Evolutionary conservation across 2,888 invertebrate genomes (phyloP), one percentile per base, ranked within the genome.

Genomic region (Acleris emargana): DNA sequence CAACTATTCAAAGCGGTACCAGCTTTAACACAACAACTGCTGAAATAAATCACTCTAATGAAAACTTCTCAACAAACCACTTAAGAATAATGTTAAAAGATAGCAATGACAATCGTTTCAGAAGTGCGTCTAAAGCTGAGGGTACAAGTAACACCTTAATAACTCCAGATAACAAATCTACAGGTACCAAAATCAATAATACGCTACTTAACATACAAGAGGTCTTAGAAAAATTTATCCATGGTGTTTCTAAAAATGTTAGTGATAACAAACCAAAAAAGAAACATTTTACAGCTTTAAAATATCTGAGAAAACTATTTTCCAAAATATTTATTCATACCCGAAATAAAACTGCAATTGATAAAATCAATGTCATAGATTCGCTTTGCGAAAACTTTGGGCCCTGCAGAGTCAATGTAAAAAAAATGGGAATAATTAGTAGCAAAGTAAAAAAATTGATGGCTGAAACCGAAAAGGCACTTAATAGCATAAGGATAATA

Each of bases 401-500:
- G 1, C 75, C 81, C 0, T 89, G 87, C 68, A 75, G 73, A 59
- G 55, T 79, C 5, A 76, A 76, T 7, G 55, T 68, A 20, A 76
- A 71, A 17, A 77, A 80, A 28, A 82, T 72, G 70, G 49, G 63
- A 45, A 22, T 73, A n/a, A 66, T 90, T 9, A 75, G 77, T 58
- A 57, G 70, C 0, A 88, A 87, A 74, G 70, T 90, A 7, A 73
- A 76, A 45, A 74, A 83, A 43, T 69, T 90, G 38, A 80, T 81
- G 59, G 52, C 55, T 4, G 87, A 88, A 79, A 82, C 83, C 16
- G 69, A 73, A 18, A 80, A 71, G 43, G 83, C 89, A 61, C 71
- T 89, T 7, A 81, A 74, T 73, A 81, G 76, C 16, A 78, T 89
- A 0, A 82, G 76, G 68, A 82, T 77, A 16, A 86, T 90, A 2